A percentile compares a stretch with the other conserved stretches of the same genome.
Conservation (phyloP, 2,113 vertebrate genomes). For the Danionella cerebrum region DNA sequence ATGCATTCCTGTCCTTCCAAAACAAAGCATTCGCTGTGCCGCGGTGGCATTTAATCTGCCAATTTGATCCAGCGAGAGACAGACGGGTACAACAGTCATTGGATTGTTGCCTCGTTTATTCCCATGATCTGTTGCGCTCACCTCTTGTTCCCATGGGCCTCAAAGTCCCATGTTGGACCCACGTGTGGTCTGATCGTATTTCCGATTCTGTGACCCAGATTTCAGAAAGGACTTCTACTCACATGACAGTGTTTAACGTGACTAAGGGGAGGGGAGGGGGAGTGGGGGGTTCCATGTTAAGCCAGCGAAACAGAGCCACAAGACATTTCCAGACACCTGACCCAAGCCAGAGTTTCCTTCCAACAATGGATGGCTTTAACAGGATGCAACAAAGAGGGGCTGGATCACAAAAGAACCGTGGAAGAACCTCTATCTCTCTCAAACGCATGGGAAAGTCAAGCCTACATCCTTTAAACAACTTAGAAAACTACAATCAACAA, state of each 20-base stretch:
- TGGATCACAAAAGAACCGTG: not conserved
- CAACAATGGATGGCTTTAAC: not conserved
- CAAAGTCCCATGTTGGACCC: not conserved
- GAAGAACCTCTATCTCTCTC: not conserved
- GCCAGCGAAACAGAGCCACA: not conserved
- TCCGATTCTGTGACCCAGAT: not conserved
- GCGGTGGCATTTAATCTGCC: conserved; percentile 38
- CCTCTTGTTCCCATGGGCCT: not conserved
- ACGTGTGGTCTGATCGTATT: not conserved
- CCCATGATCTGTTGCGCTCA: conserved; percentile 22
- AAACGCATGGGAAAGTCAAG: not conserved
- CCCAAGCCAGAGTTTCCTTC: not conserved
- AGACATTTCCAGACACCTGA: conserved; percentile 9
- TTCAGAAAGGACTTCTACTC: not conserved
- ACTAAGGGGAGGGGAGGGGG: too few relatives aligned
- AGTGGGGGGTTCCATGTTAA: too few relatives aligned
- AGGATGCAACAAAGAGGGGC: not conserved
- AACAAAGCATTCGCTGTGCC: conserved; percentile 8
- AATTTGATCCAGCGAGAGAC: conserved; percentile 51
- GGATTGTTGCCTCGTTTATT: conserved; percentile 35
- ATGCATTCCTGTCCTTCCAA: conserved; percentile 19
- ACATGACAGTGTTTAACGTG: not conserved
- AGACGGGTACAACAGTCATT: conserved; percentile 35
- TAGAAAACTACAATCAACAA: too few relatives aligned
- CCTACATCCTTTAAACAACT: too few relatives aligned